These are phyloP conservation scores for Odontomachus brunneus DNA, from an alignment of 1,140 invertebrate genomes.

Conservation along the genomic window DNA sequence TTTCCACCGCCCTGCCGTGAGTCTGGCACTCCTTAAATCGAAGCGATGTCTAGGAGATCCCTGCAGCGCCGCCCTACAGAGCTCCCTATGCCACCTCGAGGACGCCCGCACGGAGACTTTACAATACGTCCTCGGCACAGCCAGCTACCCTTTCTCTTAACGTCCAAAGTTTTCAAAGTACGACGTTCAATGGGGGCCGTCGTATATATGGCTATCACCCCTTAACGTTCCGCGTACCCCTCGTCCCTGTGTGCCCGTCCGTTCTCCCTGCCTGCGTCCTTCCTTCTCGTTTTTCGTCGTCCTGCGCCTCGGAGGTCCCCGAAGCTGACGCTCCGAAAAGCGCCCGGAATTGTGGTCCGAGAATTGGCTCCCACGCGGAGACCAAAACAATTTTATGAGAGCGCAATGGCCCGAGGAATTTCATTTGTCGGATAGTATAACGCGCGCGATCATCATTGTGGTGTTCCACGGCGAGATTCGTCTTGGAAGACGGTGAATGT, in stretches of 20 bases:
- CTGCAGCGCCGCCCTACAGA: constrained; percentile 44
- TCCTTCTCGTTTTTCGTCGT: constrained; percentile 68
- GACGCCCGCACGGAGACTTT: constrained; percentile 77
- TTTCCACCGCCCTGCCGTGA: constrained; percentile 53
- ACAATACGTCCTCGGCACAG: constrained; percentile 83
- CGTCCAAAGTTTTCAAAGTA: constrained; percentile 85
- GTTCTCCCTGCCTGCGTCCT: constrained; percentile 59
- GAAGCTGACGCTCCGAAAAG: constrained; percentile 77
- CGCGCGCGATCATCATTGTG: constrained; percentile 6
- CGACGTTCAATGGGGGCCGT: constrained; percentile 81
- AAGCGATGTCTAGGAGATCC: constrained; percentile 74
- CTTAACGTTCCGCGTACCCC: constrained; percentile 38
- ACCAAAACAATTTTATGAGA: constrained; percentile 65
- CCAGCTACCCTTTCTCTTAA: constrained; percentile 84
- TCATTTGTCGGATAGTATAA: constrained; percentile 22
- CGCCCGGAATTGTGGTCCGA: constrained; percentile 53
- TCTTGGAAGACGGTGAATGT: neutral
- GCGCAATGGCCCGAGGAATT: constrained; percentile 42
- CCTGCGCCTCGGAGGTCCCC: constrained; percentile 55
- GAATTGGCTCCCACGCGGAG: constrained; percentile 44
- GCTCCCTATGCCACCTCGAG: constrained; percentile 55
- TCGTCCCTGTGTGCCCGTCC: constrained; percentile 41
- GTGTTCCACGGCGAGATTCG: neutral
- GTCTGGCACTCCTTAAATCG: constrained; percentile 77
- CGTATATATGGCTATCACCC: constrained; percentile 75